Evolutionary conservation across 2,113 vertebrate species (phyloP), one percentile per base, ranked within the genome.

Genomic region (Piaya cayana): DNA sequence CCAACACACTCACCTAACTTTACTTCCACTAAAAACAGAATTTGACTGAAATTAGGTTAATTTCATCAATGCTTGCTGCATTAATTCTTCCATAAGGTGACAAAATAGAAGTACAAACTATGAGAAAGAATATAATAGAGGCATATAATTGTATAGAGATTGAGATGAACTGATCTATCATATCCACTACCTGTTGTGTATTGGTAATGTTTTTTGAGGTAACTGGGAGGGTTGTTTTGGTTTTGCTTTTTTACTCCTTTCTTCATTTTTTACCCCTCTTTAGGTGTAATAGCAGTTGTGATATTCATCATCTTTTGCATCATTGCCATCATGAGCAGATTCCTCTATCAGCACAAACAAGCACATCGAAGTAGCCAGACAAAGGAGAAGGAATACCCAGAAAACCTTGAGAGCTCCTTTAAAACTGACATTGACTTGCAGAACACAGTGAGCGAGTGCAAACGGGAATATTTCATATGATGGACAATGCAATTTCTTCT

Each of bases 401-500:
- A 98, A 88, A 97, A 97, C 86, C 93, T 98, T 30, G 99, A 99
- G 96, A 98, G 97, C 45, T 98, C 99, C 96, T 99, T 99, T 97
- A 98, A 98, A 97, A 98, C 98, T 95, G 98, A 99, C 75, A 97
- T 99, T 97, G 99, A 99, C 97, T 98, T 99, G 86, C 99, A 99
- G 97, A 98, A 98, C 95, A 96, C 99, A 88, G 98, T 99, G 96
- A 98, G 98, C 97, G 99, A 99, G 95, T 99, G 98, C 97, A 99
- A 99, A 97, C 98, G 99, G 94, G 99, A 99, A 90, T 99, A 99
- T 97, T 99, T 99, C 98, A 99, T 99, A 97, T 99, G 98, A 99
- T 58, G 93, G 96, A 94, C 93, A 88, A 20, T 52, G 72, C 68
- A 93, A 79, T 94, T 93, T 92, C 79, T 90, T 88, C 43, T 93